A percentile compares a stretch with the other conserved stretches of the same genome.
phyloP scores from a whole-genome alignment of 2,797 vertebrate species.

The Otolemur crassicaudatus region DNA sequence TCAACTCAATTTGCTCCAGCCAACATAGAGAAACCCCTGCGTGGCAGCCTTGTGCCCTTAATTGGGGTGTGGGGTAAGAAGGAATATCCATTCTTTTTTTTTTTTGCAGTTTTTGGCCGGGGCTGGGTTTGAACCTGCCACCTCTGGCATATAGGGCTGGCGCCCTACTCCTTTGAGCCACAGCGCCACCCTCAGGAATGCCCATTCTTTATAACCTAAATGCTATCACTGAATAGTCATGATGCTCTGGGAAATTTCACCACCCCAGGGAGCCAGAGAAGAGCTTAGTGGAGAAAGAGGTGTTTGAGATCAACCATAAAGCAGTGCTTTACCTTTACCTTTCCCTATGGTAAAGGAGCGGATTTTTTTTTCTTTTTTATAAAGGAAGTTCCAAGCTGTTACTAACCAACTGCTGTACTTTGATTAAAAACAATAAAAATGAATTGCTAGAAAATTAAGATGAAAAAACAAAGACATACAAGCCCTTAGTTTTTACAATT shows the following conservation, averaged over 20 bases:
- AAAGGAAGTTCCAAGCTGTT: background rate
- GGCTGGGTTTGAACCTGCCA: too few species aligned
- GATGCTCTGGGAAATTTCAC: background rate
- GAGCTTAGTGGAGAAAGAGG: background rate
- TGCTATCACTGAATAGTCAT: background rate
- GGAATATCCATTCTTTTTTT: background rate
- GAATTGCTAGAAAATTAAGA: constrained; percentile 17
- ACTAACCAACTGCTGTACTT: background rate
- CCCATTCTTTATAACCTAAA: background rate
- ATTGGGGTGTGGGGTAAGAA: background rate
- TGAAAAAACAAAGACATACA: constrained; percentile 5
- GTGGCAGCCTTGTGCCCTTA: background rate
- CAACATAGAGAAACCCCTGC: background rate
- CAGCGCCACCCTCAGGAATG: too few species aligned
- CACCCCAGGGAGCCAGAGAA: background rate
- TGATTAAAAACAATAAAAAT: constrained; percentile 8
- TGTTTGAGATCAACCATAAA: background rate
- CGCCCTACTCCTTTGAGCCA: too few species aligned
- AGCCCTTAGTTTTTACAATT: constrained; percentile 8
- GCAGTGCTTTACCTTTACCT: background rate
- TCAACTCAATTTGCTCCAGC: background rate
- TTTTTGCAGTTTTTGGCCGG: too few species aligned
- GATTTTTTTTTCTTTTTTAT: background rate
- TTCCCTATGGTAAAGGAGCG: background rate
- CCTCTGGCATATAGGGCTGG: too few species aligned